Evolutionary conservation across 2,113 vertebrate genomes (phyloP).

Genomic region (Ciconia stormi): DNA sequence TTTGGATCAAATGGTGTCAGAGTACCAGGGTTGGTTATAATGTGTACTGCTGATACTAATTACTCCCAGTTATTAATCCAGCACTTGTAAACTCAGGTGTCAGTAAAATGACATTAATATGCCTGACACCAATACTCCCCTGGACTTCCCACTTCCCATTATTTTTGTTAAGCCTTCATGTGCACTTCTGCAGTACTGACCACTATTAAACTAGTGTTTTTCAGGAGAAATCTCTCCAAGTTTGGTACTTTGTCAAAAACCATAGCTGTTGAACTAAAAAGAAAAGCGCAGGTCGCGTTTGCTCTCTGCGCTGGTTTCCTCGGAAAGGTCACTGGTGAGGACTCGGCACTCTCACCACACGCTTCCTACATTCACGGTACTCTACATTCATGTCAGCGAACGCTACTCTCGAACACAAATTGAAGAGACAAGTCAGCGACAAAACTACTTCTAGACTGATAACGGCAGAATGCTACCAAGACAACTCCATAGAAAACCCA

Average conservation of each 20-base stretch:
- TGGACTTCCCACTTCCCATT: not conserved
- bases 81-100: not conserved
- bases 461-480: slow-evolving; percentile 71
- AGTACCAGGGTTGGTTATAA: not conserved
- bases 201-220: slow-evolving; percentile 37
- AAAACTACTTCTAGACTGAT: slow-evolving; percentile 71
- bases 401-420: slow-evolving; percentile 51
- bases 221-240: slow-evolving; percentile 36
- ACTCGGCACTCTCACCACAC: slow-evolving; percentile 2
- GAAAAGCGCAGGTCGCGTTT: slow-evolving; percentile 34
- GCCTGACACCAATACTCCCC: not conserved
- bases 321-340: slow-evolving; percentile 38
- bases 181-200: slow-evolving; percentile 26
- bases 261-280: slow-evolving; percentile 7
- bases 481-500: slow-evolving; percentile 71
- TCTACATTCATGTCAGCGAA: slow-evolving; percentile 59
- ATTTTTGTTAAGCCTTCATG: not conserved
- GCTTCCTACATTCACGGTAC: slow-evolving; percentile 60
- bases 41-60: not conserved
- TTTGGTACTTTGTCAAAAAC: slow-evolving; percentile 12
- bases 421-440: slow-evolving; percentile 65
- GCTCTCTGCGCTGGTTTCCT: slow-evolving; percentile 58
- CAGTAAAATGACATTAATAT: not conserved
- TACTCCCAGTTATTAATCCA: not conserved
- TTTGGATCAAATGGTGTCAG: not conserved